Evolutionary conservation across 2,888 invertebrate genomes (phyloP), one percentile per base, ranked within the genome.

Genomic region (Danaus chrysippus): DNA sequence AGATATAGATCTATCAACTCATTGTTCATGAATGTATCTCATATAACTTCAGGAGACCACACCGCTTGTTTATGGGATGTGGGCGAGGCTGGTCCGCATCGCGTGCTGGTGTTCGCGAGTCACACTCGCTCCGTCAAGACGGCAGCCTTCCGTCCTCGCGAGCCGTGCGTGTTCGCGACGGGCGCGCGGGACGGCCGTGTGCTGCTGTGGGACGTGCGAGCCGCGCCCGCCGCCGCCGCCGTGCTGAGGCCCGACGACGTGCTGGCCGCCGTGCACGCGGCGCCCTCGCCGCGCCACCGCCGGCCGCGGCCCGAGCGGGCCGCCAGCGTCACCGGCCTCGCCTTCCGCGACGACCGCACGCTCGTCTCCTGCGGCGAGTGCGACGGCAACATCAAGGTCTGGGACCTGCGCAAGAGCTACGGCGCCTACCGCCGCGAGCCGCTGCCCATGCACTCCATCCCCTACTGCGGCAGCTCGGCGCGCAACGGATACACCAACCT

Each of bases 161-260:
- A 95, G 86, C 81, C 92, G 71, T 94, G 93, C 60, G 94, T 96
- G 1, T 97, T 98, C 87, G 97, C 96, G 0, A 96, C 96, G 0
- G 97, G 98, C 15, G 95, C 96, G 0, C 90, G 98, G 42, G 98
- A 98, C 85, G 97, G 98, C 0, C 94, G 94, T 71, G 95, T 98
- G 15, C 93, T 96, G 72, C 80, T 97, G 15, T 98, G 97, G 97
- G 98, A 98, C 78, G 93, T 92, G 0, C 76, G 87, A 11, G 65
- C 69, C 13, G 66, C 46, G 59, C 61, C 62, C 92, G 19, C 87
- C 55, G 80, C 84, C 1, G 62, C 80, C 0, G 68, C 90, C 1
- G 85, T 91, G 0, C 91, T 92, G 17, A 92, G 91, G 58, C 94
- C 96, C 0, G 96, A 96, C 78, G 94, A 95, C 79, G 92, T 93